A percentile compares a stretch with the other conserved stretches of the same genome.
Evolutionary conservation across 2,113 vertebrate species (phyloP).

Genomic region (Piaya cayana): DNA sequence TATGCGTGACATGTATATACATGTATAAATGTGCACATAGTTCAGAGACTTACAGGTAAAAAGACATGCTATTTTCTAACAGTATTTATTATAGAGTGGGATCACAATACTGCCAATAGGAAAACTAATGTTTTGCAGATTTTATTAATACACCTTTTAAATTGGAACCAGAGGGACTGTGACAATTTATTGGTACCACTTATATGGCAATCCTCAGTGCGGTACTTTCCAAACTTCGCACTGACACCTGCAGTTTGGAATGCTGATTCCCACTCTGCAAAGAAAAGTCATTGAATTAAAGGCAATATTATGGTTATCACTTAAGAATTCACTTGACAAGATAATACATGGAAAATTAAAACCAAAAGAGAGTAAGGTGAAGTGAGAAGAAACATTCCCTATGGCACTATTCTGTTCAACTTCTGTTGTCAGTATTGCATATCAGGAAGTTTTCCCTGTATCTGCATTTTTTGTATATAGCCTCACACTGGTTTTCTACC

Average conservation of each 20-base stretch:
- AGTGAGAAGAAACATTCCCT: not conserved
- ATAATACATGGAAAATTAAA: not conserved
- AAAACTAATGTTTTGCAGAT: not conserved
- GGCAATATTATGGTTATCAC: not conserved
- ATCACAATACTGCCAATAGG: not conserved
- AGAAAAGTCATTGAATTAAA: slow-evolving; percentile 15
- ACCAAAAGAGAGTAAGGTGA: not conserved
- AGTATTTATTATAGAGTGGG: not conserved
- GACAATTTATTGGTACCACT: not conserved
- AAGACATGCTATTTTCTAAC: not conserved
- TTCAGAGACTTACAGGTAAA: not conserved
- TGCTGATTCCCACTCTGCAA: not conserved
- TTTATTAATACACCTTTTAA: not conserved
- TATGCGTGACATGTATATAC: not conserved
- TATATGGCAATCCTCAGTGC: not conserved
- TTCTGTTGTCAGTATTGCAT: not conserved
- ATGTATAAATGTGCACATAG: not conserved
- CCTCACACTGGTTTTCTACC: not conserved
- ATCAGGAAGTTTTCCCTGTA: not conserved
- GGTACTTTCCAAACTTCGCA: not conserved
- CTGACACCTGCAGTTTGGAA: not conserved
- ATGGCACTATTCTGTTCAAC: not conserved
- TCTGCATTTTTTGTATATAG: not conserved
- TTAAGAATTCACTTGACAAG: not conserved
- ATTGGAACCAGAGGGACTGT: not conserved